These are phyloP conservation scores for Andricus quercusramuli DNA, from an alignment of 2,888 invertebrate species.

Conservation along the genomic window DNA sequence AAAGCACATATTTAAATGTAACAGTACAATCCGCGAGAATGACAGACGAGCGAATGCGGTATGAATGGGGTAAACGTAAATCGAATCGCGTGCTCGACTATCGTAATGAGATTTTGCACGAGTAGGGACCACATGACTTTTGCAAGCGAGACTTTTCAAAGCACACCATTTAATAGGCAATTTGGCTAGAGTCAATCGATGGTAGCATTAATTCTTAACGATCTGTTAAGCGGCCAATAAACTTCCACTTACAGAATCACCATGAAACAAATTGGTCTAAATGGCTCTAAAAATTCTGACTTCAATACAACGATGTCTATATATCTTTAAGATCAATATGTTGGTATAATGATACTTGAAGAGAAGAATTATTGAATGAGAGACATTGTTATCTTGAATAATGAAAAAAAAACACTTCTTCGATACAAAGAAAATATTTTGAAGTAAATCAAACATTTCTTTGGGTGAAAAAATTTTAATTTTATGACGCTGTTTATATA, in stretches of 20 bases:
- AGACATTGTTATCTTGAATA: no score
- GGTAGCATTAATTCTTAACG: conserved; percentile 56
- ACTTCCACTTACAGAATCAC: conserved; percentile 45
- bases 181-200: conserved; percentile 61
- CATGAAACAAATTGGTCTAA: conserved; percentile 22
- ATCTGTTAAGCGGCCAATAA: conserved; percentile 60
- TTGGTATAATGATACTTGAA: neutral
- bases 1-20: conserved; percentile 22
- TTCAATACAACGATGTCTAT: neutral
- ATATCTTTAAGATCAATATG: neutral
- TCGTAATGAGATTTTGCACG: conserved; percentile 58
- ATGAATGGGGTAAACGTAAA: conserved; percentile 54
- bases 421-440: no score
- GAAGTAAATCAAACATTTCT: no score
- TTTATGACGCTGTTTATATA: no score
- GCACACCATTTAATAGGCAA: conserved; percentile 58
- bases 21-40: conserved; percentile 23
- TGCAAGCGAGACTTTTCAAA: conserved; percentile 58
- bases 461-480: no score
- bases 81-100: conserved; percentile 59
- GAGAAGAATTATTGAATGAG: no score
- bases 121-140: conserved; percentile 49
- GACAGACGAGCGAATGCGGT: conserved; percentile 35
- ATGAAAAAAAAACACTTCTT: no score
- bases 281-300: conserved; percentile 3